Evolutionary conservation across 2,888 invertebrate species (phyloP).

Genomic region (Doris montereyensis): DNA sequence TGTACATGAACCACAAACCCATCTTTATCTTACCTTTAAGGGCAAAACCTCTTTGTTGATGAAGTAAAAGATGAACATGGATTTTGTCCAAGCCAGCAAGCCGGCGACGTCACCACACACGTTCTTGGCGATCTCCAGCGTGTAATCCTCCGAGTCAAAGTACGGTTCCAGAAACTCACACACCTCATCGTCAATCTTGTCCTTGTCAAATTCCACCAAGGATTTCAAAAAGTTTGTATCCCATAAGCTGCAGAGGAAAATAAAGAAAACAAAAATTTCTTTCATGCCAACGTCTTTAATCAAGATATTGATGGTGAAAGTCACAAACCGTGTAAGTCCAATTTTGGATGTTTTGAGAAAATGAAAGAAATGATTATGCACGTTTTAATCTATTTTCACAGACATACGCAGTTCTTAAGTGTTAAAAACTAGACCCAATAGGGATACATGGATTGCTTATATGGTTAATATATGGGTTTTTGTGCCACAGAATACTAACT

Average conservation of each 20-base stretch:
- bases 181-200: constrained; percentile 73
- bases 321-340: too few relatives aligned
- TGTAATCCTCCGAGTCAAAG: constrained; percentile 72
- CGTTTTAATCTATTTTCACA: too few relatives aligned
- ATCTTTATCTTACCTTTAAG: constrained; percentile 71
- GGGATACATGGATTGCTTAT: too few relatives aligned
- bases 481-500: too few relatives aligned
- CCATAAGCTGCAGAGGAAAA: too few relatives aligned
- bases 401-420: neutral
- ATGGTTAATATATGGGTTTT: too few relatives aligned
- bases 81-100: constrained; percentile 72
- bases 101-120: constrained; percentile 74
- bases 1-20: too few relatives aligned
- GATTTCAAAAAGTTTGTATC: constrained; percentile 74
- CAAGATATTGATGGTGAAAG: neutral
- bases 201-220: constrained; percentile 89
- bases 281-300: neutral
- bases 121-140: constrained; percentile 70
- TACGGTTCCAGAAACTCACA: constrained; percentile 72
- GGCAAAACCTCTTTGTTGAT: constrained; percentile 74
- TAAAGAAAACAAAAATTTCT: too few relatives aligned
- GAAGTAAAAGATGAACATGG: constrained; percentile 72
- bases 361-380: neutral
- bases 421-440: too few relatives aligned
- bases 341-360: neutral